phyloP scores from a whole-genome alignment of 2,113 vertebrate genomes.

The Calyptomena viridis region DNA sequence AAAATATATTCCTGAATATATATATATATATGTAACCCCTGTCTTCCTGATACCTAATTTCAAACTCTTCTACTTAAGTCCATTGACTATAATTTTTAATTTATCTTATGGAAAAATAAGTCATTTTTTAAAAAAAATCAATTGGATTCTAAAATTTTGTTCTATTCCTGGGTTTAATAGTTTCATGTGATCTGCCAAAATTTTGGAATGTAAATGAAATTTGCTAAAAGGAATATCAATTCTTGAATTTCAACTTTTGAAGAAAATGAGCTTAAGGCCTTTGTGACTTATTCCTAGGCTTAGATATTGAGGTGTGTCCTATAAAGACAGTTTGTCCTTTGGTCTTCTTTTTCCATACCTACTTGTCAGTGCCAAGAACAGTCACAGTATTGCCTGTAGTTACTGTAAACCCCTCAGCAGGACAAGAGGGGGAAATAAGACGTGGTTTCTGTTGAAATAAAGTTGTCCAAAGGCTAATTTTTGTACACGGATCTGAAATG shows the following conservation, averaged over 20 bases:
- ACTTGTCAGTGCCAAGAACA: constrained; percentile 18
- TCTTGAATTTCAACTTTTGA: constrained; percentile 8
- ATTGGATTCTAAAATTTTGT: neutral
- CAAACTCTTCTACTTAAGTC: neutral
- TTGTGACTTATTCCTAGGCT: neutral
- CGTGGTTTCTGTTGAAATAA: neutral
- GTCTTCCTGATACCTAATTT: neutral
- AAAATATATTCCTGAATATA: neutral
- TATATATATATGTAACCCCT: neutral
- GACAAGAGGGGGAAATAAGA: neutral
- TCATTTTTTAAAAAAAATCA: neutral
- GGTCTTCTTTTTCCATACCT: neutral
- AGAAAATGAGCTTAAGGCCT: neutral
- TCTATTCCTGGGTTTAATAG: constrained; percentile 3
- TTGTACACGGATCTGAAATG: constrained; percentile 55
- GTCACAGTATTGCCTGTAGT: constrained; percentile 20
- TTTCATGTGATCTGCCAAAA: neutral
- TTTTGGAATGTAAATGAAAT: constrained; percentile 20
- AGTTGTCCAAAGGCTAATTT: constrained; percentile 49
- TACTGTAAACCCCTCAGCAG: constrained; percentile 21
- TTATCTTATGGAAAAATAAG: neutral
- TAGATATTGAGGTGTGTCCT: constrained; percentile 36
- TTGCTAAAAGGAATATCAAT: neutral
- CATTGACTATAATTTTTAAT: neutral
- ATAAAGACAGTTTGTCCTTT: constrained; percentile 27